A percentile compares a stretch with the other conserved stretches of the same genome.
Evolutionary conservation across 2,888 invertebrate genomes (phyloP).

Genomic region (Pachydiplax longipennis): DNA sequence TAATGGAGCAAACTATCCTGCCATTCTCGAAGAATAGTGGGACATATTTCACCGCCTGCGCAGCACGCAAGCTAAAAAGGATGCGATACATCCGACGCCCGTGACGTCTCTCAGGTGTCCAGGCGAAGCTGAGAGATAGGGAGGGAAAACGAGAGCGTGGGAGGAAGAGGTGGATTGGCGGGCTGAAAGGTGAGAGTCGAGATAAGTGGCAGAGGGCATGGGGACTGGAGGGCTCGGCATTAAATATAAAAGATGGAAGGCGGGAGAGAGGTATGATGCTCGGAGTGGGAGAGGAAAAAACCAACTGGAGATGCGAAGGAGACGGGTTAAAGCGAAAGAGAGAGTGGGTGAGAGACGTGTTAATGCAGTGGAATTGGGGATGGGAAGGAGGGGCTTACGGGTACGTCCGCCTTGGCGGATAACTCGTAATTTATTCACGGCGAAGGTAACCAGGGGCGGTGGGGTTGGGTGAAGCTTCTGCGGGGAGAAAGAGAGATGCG

Average conservation of each 20-base stretch:
- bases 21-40: constrained; percentile 8
- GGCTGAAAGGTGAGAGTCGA: neutral
- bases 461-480: neutral
- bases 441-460: constrained; percentile 38
- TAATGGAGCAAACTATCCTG: constrained; percentile 12
- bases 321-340: neutral
- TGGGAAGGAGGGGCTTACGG: neutral
- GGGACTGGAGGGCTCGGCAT: neutral
- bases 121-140: neutral
- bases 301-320: constrained; percentile 14
- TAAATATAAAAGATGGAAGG: constrained; percentile 29
- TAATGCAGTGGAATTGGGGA: constrained; percentile 12
- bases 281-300: neutral
- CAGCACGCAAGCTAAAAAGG: constrained; percentile 25
- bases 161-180: neutral
- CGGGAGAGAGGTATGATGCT: neutral
- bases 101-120: neutral
- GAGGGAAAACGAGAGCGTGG: neutral
- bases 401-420: constrained; percentile 39
- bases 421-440: constrained; percentile 41
- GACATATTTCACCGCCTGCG: constrained; percentile 35
- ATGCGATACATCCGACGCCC: constrained; percentile 24
- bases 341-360: neutral
- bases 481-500: neutral
- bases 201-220: neutral